Base-by-base conservation (phyloP, 2,888 invertebrate species). In the Metopia argyrocephala region DNA sequence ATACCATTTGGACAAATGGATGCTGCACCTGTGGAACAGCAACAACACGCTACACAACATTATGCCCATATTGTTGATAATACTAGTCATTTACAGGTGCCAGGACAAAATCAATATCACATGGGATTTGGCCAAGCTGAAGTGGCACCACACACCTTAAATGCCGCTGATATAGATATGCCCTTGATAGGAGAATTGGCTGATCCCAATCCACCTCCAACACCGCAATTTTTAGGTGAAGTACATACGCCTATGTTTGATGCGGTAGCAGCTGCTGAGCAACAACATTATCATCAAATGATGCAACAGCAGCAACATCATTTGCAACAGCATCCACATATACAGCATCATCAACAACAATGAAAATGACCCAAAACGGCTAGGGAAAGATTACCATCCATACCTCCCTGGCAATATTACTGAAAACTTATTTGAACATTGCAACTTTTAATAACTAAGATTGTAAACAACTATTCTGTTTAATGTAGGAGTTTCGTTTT, bases 241-340 rank as follows among this genome's bases (percentile, higher is more conserved):
- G 89, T 89, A 2, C 89, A 89, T 69, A 89, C 89, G 1, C 88
- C 88, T 27, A 89, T 89, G 89, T 89, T 89, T 69, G 89, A 89
- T 85, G 89, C 89, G 0, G 87, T 87, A 38, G 87, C 88, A 31
- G 88, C 87, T 52, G 88, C 87, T 64, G 88, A 88, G 83, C 89
- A 88, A 79, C 88, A 88, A 65, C 89, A 88, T 81, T 88, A 89
- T 62, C 87, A 88, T 83, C 84, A 85, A 78, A 83, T 85, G 83
- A 84, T 84, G 84, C 85, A 85, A 18, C 85, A 85, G 38, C 38
- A 20, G 25, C 84, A 83, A 38, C 83, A 83, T 15, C 84, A 85
- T 64, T 70, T 79, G 7, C 83, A 86, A 27, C 79, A 80, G 28
- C 83, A 83, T 65, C 86, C 87, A 21, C 86, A 87, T 31, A 84